Base-by-base conservation (phyloP, 1,140 invertebrate genomes). In the Tribolium madens region DNA sequence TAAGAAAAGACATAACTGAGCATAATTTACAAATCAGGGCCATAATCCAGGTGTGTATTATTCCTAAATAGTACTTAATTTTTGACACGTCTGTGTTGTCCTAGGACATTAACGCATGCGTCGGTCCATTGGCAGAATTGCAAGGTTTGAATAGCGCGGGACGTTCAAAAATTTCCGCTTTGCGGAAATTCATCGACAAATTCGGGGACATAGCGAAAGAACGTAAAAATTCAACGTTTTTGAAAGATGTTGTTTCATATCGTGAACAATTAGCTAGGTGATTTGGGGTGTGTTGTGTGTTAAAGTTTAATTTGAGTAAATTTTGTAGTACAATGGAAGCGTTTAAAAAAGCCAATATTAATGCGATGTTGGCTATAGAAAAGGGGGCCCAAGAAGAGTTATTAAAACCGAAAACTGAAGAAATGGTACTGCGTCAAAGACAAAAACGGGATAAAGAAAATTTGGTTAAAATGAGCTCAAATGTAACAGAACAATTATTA, bases 401-500 rank as follows among this genome's bases (percentile, higher is more conserved):
- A 48, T 85, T 95, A 1, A 89, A 89, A 78, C 85, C 86, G 7
- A 87, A 88, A 50, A 86, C 88, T 0, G 88, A 90, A 18, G 90
- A 92, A 48, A 87, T 87, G 60, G 87, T 88, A 78, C 83, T 90
- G 7, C 85, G 88, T 46, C 86, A 93, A 14, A 87, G 92, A 68
- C 90, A 89, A 79, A 91, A 91, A 84, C 88, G 89, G 52, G 91
- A 93, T 76, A 91, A 91, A 82, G 89, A 91, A 82, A 88, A 87
- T 79, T 80, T 93, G 75, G 87, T 90, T 1, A 91, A 92, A 84
- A 88, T 90, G 79, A 92, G 91, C 9, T 89, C 89, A 78, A 90
- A 91, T 83, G 89, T 95, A 0, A 97, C 96, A 1, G 94, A 97
- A 77, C 94, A 93, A 85, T 86, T 98, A 78, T 84, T 95, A 47